Base-by-base conservation (phyloP, 2,113 vertebrate species). In the Muntiacus reevesi region DNA sequence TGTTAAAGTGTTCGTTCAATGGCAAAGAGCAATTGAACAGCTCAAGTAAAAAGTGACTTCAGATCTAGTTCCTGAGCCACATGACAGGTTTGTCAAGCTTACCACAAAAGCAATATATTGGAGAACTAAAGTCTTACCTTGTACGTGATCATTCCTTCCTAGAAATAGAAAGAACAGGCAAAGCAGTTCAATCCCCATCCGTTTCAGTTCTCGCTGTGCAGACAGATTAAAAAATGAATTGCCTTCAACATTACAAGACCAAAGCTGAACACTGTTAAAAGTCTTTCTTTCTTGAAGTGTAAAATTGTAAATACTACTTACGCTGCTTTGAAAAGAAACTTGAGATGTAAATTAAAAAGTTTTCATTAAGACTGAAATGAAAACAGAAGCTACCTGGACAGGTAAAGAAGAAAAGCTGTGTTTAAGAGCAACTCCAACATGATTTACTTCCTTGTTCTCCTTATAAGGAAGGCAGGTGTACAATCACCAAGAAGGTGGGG, bases 151-250 rank as follows among this genome's bases (percentile, higher is more conserved):
- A 98, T 99, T 99, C 99, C 99, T 99, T 98, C 99, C 99, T 95
- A 99, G 99, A 98, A 99, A 98, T 96, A 99, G 99, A 99, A 99
- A 98, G 98, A 99, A 98, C 98, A 99, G 99, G 99, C 98, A 99
- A 97, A 99, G 98, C 98, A 99, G 99, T 98, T 99, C 98, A 99
- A 99, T 99, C 99, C 99, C 99, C 99, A 99, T 99, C 99, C 99
- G 99, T 99, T 99, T 99, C 98, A 99, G 99, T 99, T 99, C 99
- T 98, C 98, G 97, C 97, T 99, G 99, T 83, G 64, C 96, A 98
- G 98, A 98, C 93, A 98, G 98, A 99, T 99, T 98, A 98, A 98
- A 98, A 93, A 97, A 98, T 98, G 98, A 99, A 97, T 98, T 98
- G 98, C 94, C 64, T 3, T 97, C 98, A 81, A 10, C 0, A 0